These are phyloP conservation scores for Pteronotus mesoamericanus DNA, from an alignment of 2,797 vertebrate species.

Conservation along the genomic window DNA sequence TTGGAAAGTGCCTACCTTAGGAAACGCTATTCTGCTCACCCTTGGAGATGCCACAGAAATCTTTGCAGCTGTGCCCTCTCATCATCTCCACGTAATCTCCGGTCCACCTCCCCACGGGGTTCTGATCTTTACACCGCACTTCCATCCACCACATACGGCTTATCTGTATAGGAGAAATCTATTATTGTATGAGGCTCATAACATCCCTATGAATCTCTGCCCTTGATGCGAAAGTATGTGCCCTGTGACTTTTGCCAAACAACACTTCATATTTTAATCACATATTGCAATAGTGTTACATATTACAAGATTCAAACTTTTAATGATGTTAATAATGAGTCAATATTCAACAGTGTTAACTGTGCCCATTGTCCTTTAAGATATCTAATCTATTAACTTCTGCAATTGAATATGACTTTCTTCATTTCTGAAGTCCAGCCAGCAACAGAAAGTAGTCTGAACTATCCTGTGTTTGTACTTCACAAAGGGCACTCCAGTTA, in stretches of 20 bases:
- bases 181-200: background rate
- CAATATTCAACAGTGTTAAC: background rate
- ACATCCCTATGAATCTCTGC: background rate
- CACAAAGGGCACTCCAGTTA: background rate
- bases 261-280: background rate
- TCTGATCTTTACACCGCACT: background rate
- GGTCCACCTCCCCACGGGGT: background rate
- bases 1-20: background rate
- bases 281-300: background rate
- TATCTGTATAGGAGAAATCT: background rate
- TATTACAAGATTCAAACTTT: background rate
- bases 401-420: background rate
- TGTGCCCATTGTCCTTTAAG: conserved; percentile 31
- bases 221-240: background rate
- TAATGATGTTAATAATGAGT: background rate
- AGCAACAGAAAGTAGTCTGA: background rate
- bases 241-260: background rate
- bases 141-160: background rate
- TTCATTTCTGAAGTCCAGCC: conserved; percentile 51
- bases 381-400: background rate
- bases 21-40: background rate
- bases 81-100: background rate
- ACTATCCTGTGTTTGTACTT: conserved; percentile 25
- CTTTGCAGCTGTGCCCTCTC: background rate
- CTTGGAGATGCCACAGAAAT: background rate